A percentile compares a stretch with the other conserved stretches of the same genome.
Evolutionary conservation across 2,797 vertebrate species (phyloP).

Genomic region (Sitta carolinensis): DNA sequence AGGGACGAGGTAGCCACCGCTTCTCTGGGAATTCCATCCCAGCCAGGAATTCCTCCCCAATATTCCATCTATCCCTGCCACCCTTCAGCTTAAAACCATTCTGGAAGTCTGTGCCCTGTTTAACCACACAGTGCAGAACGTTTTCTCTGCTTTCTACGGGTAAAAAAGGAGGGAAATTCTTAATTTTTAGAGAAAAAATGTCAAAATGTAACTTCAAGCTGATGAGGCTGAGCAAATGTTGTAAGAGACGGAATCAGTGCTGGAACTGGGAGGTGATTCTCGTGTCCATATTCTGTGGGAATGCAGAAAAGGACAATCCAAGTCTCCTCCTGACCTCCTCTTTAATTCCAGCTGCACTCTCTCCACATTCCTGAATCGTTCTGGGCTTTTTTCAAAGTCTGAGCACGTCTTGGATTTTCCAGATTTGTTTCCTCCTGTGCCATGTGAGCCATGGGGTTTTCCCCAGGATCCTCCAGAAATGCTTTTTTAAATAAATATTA

Average conservation of each 20-base stretch:
- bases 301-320: not conserved
- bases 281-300: not conserved
- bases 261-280: not conserved
- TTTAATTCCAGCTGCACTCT: not conserved
- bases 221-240: not conserved
- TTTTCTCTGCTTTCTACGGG: not conserved
- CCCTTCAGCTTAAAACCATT: not conserved
- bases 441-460: fast-evolving
- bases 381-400: not conserved
- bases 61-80: not conserved
- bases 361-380: not conserved
- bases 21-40: not conserved
- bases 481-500: not conserved
- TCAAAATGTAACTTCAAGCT: not conserved
- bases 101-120: fast-evolving
- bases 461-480: not conserved
- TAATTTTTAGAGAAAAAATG: not conserved
- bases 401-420: not conserved
- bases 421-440: not conserved
- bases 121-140: fast-evolving
- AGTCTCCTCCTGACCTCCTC: not conserved
- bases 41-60: not conserved
- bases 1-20: not conserved
- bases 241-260: not conserved
- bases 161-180: not conserved